Base-by-base conservation (phyloP, 2,888 invertebrate species). In the Limnephilus lunatus region DNA sequence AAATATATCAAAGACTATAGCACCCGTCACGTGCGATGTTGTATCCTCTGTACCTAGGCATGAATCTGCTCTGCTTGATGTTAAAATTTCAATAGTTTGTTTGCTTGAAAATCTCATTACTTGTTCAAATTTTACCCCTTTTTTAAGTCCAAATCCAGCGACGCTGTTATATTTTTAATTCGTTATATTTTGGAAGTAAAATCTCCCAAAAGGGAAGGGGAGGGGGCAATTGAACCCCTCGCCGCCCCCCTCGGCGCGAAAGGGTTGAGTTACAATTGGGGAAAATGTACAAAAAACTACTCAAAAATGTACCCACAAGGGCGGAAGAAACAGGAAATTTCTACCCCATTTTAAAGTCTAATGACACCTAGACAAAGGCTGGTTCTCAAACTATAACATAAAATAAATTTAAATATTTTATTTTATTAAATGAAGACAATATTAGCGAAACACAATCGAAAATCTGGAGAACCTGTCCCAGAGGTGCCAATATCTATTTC, bases 261-360 rank as follows among this genome's bases (percentile, higher is more conserved):
- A 83, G 89, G 91, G 91, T 91, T 89, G 82, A 44, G 83, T 89
- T 91, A 82, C 88, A 88, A 48, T 68, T 68, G 39, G 90, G 92
- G 86, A 80, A 44, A 86, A 32, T 89, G 48, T 89, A 91, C 32
- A 68, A 91, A 91, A 87, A 91, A 90, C 83, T 90, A 25, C 85
- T 48, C 53, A 15, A 89, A 89, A 89, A 35, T 89, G 32, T 89
- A 31, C 31, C 31, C 30, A 31, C 15, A 81, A 89, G 89, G 89
- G 89, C 39, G 30, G n/a, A 81, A 30, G 83, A 89, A 90, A 90
- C 90, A 90, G 90, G 90, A 90, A 39, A 85, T 90, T 90, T 83
- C 90, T 32, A 81, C 90, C 90, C 83, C 35, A 90, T 90, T 90
- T 90, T 90, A 83, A 88, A 90, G 83, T 90, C 90, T 90, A 90